Percentiles rank a stretch among this genome's conserved stretches.
These are phyloP conservation scores for Hozukius guyotensis DNA, from an alignment of 2,797 vertebrate species.

Conservation along the genomic window DNA sequence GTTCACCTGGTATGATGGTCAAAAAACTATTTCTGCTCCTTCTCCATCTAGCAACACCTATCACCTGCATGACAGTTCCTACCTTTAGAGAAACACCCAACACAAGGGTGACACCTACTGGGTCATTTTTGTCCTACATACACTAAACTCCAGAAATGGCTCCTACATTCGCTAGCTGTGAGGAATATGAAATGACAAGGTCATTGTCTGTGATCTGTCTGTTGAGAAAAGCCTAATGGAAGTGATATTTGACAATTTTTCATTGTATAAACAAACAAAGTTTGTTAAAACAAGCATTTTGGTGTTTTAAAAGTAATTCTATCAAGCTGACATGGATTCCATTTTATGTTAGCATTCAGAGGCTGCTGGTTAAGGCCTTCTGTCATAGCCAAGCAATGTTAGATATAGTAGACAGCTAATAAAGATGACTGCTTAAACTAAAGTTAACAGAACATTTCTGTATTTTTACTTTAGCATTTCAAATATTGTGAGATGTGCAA, in stretches of 20 bases:
- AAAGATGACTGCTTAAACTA: too few relatives aligned
- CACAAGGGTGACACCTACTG: too few relatives aligned
- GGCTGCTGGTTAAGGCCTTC: background rate
- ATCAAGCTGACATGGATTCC: background rate
- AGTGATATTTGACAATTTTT: background rate
- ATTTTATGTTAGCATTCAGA: background rate
- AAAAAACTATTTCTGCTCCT: too few relatives aligned
- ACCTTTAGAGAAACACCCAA: background rate
- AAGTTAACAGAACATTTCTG: background rate
- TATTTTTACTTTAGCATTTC: background rate
- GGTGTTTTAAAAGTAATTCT: too few relatives aligned
- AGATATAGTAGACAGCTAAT: background rate
- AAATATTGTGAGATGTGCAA: background rate
- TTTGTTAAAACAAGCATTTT: background rate
- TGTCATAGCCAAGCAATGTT: background rate
- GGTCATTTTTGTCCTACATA: background rate
- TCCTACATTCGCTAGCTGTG: background rate
- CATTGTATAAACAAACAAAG: background rate
- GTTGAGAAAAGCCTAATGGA: background rate
- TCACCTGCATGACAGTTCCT: background rate
- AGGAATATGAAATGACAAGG: background rate
- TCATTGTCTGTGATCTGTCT: background rate
- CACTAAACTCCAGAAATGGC: background rate
- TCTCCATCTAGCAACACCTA: too few relatives aligned
- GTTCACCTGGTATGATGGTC: too few relatives aligned